Evolutionary conservation across 2,113 vertebrate genomes (phyloP), one percentile per base, ranked within the genome.

Genomic region (Peromyscus polionotus): DNA sequence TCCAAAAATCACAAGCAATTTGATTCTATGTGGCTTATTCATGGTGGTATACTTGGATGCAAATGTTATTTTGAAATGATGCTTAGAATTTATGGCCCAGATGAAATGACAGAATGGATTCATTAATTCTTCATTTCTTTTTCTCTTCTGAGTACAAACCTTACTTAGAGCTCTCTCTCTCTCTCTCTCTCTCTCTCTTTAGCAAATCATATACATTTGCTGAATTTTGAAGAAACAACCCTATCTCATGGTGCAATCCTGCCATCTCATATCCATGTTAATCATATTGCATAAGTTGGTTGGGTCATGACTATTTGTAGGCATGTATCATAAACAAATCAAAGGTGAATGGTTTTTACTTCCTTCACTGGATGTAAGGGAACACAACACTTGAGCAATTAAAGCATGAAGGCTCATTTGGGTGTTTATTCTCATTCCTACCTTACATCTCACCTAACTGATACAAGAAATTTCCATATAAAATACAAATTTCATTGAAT

Each of bases 1-100:
- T 93, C 24, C 68, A 95, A 92, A 77, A 96, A 20, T 3, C 42
- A 83, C 28, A 73, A 59, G 33, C 17, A 42, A 31, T 85, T 93
- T 79, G 22, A 16, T 67, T 91, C 28, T 61, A n/a, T 48, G 76
- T 11, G 59, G 8, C 24, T 77, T 14, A 48, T 42, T 7, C 17
- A 26, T n/a, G 61, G 10, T 75, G 54, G 1, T 22, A 2, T 26
- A 77, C 54, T 70, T 77, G 70, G 14, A 57, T 57, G 20, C 4
- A 80, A 45, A 39, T 31, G 1, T 89, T 91, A 45, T 59, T 89
- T 13, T 76, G 13, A 95, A 91, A 65, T 4, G 39, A 67, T 63
- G 54, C 22, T 96, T 10, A 70, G 42, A 89, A 59, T 91, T 65
- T 54, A 28, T 93, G 77, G 6, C 51, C 36, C 48, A 31, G 54